phyloP scores from a whole-genome alignment of 2,113 vertebrate genomes.

The Notechis scutatus region DNA sequence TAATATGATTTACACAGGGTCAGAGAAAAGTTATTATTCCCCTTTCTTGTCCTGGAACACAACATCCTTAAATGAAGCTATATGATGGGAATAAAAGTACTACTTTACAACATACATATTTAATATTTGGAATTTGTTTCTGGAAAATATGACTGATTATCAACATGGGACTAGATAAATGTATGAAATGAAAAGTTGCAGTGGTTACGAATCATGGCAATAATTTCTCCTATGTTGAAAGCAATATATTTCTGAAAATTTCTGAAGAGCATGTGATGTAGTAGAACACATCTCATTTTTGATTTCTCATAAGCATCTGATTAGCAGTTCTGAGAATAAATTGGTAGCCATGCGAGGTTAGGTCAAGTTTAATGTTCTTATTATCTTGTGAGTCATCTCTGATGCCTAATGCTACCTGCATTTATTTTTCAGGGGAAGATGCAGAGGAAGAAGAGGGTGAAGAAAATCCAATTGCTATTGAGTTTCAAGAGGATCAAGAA shows the following conservation, averaged over 20 bases:
- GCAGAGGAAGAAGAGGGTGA: conserved; percentile 91
- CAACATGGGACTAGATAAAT: neutral
- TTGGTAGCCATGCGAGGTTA: neutral
- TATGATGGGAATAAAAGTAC: neutral
- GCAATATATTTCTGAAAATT: neutral
- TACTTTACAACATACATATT: neutral
- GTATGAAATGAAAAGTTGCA: neutral
- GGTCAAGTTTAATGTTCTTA: neutral
- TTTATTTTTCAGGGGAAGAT: conserved; percentile 79
- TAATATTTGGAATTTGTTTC: neutral
- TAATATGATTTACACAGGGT: neutral
- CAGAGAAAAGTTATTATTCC: neutral
- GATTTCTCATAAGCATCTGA: neutral
- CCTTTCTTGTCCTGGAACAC: neutral
- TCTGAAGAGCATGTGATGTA: neutral
- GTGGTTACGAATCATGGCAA: neutral
- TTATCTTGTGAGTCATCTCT: accelerated
- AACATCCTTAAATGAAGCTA: neutral
- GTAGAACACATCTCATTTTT: neutral
- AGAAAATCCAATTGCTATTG: conserved; percentile 94
- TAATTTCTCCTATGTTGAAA: neutral
- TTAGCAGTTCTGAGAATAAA: neutral
- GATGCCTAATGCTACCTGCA: neutral
- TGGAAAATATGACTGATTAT: neutral
- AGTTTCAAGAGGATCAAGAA: conserved; percentile 93